phyloP scores from a whole-genome alignment of 2,888 invertebrate genomes.

The Coelopa pilipes region DNA sequence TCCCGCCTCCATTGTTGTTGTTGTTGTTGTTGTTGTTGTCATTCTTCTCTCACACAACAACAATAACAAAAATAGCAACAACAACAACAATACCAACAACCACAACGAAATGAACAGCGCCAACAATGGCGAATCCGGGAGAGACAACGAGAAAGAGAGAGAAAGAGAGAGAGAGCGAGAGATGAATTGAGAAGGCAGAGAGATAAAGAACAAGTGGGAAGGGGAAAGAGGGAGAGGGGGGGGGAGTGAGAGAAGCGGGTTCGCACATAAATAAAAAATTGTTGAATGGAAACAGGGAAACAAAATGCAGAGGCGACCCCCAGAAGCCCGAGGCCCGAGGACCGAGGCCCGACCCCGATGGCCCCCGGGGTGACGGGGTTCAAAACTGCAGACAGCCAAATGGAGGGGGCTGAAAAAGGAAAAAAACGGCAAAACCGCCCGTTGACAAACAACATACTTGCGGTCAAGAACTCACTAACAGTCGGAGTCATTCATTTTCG shows the following conservation, averaged over 20 bases:
- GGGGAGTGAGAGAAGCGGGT: background rate
- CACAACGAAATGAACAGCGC: background rate
- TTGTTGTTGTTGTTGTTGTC: background rate
- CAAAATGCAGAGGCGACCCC: background rate
- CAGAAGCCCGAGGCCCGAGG: no score
- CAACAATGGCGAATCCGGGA: background rate
- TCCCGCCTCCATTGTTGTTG: background rate
- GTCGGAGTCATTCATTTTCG: slow-evolving; percentile 24
- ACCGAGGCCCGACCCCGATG: no score
- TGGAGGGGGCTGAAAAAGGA: background rate
- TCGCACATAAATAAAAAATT: slow-evolving; percentile 15
- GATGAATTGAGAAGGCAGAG: no score
- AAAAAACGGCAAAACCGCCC: background rate
- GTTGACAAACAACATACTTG: slow-evolving; percentile 31
- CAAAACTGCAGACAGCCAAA: slow-evolving; percentile 10
- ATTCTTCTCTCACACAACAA: background rate
- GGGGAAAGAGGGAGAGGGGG: no score
- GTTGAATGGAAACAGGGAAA: background rate
- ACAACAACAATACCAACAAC: background rate
- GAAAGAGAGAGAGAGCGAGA: no score
- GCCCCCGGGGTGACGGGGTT: background rate
- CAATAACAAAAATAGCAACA: background rate
- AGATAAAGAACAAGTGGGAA: no score
- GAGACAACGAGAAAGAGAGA: no score
- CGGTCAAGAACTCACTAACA: slow-evolving; percentile 29